phyloP scores from a whole-genome alignment of 2,113 vertebrate species.

The Turdus rufiventris region DNA sequence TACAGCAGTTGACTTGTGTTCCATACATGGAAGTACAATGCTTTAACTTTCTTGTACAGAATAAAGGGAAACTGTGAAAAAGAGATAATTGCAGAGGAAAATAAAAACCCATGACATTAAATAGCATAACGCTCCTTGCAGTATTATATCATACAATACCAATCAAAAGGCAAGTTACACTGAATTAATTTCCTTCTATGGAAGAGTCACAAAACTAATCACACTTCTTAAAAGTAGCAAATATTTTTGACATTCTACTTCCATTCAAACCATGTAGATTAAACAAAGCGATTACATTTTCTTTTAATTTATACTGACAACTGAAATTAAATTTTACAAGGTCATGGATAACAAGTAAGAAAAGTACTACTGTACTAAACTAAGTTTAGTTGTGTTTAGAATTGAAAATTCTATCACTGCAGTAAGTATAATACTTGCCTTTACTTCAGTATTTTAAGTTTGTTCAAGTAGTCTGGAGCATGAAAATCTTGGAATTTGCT shows the following conservation, averaged over 20 bases:
- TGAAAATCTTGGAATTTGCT: not conserved
- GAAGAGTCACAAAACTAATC: not conserved
- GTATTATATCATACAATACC: not conserved
- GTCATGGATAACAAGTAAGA: not conserved
- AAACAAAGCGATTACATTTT: not conserved
- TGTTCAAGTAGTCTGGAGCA: not conserved
- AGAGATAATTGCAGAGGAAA: not conserved
- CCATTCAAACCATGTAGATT: not conserved
- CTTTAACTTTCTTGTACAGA: not conserved
- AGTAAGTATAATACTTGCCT: not conserved
- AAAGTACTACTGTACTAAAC: not conserved
- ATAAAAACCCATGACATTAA: not conserved
- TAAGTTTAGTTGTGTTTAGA: not conserved
- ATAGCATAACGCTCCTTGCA: not conserved
- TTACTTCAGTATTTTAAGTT: not conserved
- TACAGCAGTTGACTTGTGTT: not conserved
- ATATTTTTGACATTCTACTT: not conserved
- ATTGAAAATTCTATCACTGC: not conserved
- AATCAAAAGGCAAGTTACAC: not conserved
- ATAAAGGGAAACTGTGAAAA: not conserved
- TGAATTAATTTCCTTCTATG: not conserved
- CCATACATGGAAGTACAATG: not conserved
- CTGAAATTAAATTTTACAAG: not conserved
- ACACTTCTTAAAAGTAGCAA: not conserved
- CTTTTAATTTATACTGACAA: not conserved